Conservation (phyloP, 1,140 invertebrate species). For the Manduca sexta region DNA sequence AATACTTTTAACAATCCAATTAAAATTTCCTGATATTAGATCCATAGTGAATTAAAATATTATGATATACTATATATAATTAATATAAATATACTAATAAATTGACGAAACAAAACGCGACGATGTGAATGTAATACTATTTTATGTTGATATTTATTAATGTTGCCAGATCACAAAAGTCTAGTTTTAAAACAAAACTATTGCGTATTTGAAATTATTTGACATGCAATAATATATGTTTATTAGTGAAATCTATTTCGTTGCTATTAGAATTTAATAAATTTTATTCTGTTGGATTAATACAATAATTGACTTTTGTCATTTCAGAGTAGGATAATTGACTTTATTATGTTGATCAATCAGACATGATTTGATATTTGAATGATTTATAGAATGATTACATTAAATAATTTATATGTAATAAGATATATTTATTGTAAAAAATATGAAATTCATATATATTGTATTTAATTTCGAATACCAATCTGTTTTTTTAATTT, state of each 20-base stretch:
- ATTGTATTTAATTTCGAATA: too few relatives aligned
- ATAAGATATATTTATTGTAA: too few relatives aligned
- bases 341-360: too few relatives aligned
- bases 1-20: neutral
- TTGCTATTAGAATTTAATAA: slow-evolving; percentile 12
- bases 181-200: too few relatives aligned
- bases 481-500: neutral
- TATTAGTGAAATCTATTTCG: slow-evolving; percentile 8
- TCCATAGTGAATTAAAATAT: neutral
- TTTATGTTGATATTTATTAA: slow-evolving; percentile 7
- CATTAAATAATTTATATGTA: too few relatives aligned
- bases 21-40: slow-evolving; percentile 1
- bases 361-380: too few relatives aligned
- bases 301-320: neutral
- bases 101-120: neutral
- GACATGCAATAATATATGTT: slow-evolving; percentile 7
- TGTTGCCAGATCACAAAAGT: slow-evolving; percentile 9
- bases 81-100: too few relatives aligned
- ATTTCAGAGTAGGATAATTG: too few relatives aligned
- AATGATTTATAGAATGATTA: too few relatives aligned
- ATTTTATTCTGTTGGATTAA: slow-evolving; percentile 3
- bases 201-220: neutral
- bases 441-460: too few relatives aligned
- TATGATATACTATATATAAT: neutral
- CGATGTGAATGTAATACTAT: slow-evolving; percentile 13